These are phyloP conservation scores for Trissolcus basalis DNA, from an alignment of 1,140 invertebrate genomes.

Conservation along the genomic window DNA sequence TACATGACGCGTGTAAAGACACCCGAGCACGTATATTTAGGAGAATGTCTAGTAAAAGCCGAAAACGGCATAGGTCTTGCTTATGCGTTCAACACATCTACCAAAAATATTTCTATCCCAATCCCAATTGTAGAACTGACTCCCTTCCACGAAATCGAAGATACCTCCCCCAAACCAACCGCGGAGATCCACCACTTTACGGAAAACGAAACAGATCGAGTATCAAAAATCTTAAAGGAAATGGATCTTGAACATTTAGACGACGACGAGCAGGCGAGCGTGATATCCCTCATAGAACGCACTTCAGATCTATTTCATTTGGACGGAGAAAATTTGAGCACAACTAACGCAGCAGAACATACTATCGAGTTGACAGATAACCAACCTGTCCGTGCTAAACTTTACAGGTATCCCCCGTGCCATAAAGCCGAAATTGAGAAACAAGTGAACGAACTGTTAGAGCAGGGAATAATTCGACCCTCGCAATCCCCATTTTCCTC, in stretches of 20 bases:
- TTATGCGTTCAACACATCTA: too few relatives aligned
- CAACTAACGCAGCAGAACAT: slow-evolving; percentile 5
- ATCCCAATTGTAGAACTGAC: neutral
- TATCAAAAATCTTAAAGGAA: too few relatives aligned
- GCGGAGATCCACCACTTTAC: neutral
- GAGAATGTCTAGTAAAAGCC: too few relatives aligned
- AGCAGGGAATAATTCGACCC: too few relatives aligned
- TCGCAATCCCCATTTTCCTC: too few relatives aligned
- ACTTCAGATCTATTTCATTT: neutral
- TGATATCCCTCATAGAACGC: neutral
- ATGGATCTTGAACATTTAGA: neutral
- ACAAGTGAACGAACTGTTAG: neutral
- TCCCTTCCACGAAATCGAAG: neutral
- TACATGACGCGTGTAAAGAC: too few relatives aligned
- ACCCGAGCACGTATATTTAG: too few relatives aligned
- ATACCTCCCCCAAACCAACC: too few relatives aligned
- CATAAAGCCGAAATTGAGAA: neutral
- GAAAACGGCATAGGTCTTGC: too few relatives aligned
- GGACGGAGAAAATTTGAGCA: neutral
- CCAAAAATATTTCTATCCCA: too few relatives aligned
- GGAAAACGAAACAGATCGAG: neutral
- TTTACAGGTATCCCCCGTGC: too few relatives aligned
- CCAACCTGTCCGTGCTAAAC: too few relatives aligned
- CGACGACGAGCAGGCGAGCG: neutral
- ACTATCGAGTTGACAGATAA: neutral